Conservation (phyloP, 2,113 vertebrate genomes). For the Microcebus jonahi region DNA sequence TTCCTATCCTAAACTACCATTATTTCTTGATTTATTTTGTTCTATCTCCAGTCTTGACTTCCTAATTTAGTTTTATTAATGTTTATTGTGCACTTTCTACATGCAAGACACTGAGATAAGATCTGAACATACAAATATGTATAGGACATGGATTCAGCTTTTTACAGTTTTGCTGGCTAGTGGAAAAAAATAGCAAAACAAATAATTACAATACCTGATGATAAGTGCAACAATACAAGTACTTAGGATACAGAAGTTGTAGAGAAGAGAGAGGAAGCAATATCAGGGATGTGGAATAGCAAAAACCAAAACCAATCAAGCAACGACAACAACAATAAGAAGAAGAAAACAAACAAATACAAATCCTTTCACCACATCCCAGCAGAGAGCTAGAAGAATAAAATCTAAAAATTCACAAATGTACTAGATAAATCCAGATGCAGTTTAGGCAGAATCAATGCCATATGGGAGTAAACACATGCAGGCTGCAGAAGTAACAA, state of each 20-base stretch:
- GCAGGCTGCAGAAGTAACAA: background rate
- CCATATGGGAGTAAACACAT: background rate
- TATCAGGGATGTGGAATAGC: background rate
- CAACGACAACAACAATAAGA: background rate
- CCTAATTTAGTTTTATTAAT: background rate
- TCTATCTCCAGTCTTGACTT: background rate
- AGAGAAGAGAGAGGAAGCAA: background rate
- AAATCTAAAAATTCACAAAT: background rate
- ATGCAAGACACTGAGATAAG: background rate
- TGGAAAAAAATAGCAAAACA: background rate
- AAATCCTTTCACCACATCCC: background rate
- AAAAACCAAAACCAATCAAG: background rate
- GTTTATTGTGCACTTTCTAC: background rate
- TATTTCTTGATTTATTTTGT: conserved; percentile 4
- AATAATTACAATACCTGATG: background rate
- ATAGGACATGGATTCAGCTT: background rate
- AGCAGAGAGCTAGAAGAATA: background rate
- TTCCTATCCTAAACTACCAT: background rate
- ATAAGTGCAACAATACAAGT: background rate
- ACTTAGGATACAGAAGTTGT: background rate
- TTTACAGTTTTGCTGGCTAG: background rate
- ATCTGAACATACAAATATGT: background rate
- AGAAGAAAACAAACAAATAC: background rate
- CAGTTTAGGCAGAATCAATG: background rate
- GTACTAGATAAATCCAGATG: background rate